phyloP scores from a whole-genome alignment of 64 coral and sea anemone genomes.

The Montipora cactus region DNA sequence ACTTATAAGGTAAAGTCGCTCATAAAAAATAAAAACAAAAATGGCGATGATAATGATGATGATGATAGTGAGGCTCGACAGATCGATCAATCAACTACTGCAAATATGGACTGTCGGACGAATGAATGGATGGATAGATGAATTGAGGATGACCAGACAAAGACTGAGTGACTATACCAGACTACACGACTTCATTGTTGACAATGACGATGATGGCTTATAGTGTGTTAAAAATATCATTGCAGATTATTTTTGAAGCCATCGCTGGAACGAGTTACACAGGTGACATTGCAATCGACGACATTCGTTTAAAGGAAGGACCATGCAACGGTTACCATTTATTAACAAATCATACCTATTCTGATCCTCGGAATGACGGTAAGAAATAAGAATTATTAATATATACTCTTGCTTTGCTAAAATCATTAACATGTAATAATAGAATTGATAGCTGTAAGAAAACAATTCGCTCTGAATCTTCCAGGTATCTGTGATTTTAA shows the following conservation, averaged over 20 bases:
- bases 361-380: not conserved
- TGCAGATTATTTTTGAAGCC: slow-evolving; percentile 1
- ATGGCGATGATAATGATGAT: no score
- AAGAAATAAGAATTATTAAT: not conserved
- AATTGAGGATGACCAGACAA: not conserved
- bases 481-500: slow-evolving; percentile 7
- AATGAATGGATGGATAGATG: not conserved
- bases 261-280: not conserved
- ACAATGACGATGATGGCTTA: not conserved
- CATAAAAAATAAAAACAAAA: not conserved
- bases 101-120: no score
- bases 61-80: no score
- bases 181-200: not conserved
- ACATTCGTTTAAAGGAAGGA: not conserved
- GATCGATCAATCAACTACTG: no score
- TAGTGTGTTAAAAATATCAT: not conserved
- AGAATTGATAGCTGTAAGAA: no score
- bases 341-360: not conserved
- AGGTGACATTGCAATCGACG: slow-evolving; percentile 26
- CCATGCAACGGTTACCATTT: not conserved
- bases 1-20: not conserved
- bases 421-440: no score
- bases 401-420: no score
- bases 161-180: no score
- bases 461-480: not conserved